These are phyloP conservation scores for Octodonta nipae DNA, from an alignment of 2,888 invertebrate species.

Conservation along the genomic window DNA sequence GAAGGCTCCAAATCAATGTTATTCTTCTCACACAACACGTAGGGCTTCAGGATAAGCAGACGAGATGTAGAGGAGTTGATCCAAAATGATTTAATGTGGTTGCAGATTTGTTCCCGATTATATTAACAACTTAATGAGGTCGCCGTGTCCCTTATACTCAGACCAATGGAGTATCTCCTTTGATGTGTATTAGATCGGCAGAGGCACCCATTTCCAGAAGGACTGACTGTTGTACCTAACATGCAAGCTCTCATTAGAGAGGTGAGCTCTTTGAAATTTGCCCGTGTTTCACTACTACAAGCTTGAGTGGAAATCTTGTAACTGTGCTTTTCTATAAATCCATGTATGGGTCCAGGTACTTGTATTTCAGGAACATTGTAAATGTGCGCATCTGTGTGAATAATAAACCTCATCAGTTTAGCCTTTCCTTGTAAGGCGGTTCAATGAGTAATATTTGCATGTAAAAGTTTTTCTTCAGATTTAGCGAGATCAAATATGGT, in stretches of 20 bases:
- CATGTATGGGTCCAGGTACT: too few species aligned
- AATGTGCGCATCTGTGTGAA: too few species aligned
- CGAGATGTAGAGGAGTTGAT: constrained; percentile 80
- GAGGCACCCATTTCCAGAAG: constrained; percentile 80
- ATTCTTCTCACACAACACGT: constrained; percentile 83
- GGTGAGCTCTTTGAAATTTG: constrained; percentile 79
- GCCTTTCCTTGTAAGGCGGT: too few species aligned
- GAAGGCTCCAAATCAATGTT: constrained; percentile 74
- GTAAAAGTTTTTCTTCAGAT: too few species aligned
- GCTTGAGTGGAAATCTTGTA: too few species aligned
- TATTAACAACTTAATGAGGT: constrained; percentile 72
- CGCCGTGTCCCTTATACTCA: constrained; percentile 83
- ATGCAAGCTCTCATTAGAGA: constrained; percentile 86
- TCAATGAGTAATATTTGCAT: too few species aligned
- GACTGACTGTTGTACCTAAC: constrained; percentile 83
- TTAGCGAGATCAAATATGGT: too few species aligned
- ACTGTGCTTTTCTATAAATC: too few species aligned
- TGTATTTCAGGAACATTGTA: too few species aligned
- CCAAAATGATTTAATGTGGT: constrained; percentile 85
- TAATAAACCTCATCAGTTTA: too few species aligned
- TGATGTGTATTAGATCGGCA: constrained; percentile 75
- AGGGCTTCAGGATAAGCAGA: constrained; percentile 77
- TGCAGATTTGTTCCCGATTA: constrained; percentile 83
- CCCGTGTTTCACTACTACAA: too few species aligned
- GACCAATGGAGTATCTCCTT: constrained; percentile 94